A percentile compares a stretch with the other conserved stretches of the same genome.
Evolutionary conservation across 2,113 vertebrate species (phyloP).

Genomic region (Anhinga rufa): DNA sequence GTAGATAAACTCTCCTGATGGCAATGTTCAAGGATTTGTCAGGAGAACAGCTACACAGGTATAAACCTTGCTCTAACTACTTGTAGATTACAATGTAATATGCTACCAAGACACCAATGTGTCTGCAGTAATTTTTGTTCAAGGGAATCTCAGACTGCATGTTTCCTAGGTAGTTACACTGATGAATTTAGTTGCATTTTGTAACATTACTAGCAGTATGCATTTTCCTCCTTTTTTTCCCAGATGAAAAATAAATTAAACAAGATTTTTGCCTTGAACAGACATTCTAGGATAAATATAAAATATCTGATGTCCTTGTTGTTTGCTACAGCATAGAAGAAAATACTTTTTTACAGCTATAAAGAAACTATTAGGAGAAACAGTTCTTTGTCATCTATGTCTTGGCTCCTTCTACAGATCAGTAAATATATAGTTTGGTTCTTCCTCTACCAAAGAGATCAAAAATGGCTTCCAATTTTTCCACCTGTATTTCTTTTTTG

Average conservation of each 20-base stretch:
- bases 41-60: not conserved
- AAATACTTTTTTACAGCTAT: not conserved
- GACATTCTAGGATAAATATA: not conserved
- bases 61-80: not conserved
- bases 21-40: not conserved
- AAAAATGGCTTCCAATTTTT: not conserved
- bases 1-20: not conserved
- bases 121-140: not conserved
- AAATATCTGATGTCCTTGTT: not conserved
- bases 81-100: not conserved
- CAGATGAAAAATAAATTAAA: not conserved
- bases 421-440: not conserved
- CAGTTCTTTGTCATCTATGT: not conserved
- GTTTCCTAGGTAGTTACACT: not conserved
- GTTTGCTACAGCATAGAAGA: not conserved
- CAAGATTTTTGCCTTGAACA: not conserved
- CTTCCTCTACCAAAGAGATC: not conserved
- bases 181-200: slow-evolving; percentile 3
- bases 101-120: not conserved
- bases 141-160: not conserved
- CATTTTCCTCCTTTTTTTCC: not conserved
- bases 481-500: not conserved
- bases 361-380: not conserved
- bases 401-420: not conserved
- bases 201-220: not conserved